phyloP scores from a whole-genome alignment of 2,797 vertebrate species.

The Oreochromis mossambicus region DNA sequence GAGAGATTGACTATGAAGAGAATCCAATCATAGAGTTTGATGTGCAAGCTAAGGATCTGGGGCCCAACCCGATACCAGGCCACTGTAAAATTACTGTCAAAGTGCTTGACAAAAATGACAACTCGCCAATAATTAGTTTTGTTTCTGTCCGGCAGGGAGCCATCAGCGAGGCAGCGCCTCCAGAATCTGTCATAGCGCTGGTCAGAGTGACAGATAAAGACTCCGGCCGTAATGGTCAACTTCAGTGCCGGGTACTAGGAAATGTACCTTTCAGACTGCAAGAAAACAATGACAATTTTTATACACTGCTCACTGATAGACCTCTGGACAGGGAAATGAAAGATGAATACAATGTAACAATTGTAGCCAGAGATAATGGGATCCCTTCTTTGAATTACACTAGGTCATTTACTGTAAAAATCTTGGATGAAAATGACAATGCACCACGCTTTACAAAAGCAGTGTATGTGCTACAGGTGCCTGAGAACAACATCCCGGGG shows the following conservation, averaged over 20 bases:
- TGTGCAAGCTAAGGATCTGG: constrained; percentile 95
- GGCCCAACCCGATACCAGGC: constrained; percentile 95
- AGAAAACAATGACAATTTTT: constrained; percentile 97
- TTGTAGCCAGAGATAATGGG: constrained; percentile 94
- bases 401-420: constrained; percentile 92
- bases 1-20: constrained; percentile 96
- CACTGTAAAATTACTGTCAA: constrained; percentile 97
- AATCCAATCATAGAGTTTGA: constrained; percentile 94
- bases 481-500: constrained; percentile 97
- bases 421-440: constrained; percentile 97
- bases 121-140: constrained; percentile 93
- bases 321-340: constrained; percentile 92
- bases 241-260: constrained; percentile 92
- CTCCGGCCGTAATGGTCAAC: constrained; percentile 92
- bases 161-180: constrained; percentile 94
- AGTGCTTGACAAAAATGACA: constrained; percentile 96
- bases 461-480: constrained; percentile 91
- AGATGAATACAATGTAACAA: constrained; percentile 96
- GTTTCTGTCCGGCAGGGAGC: constrained; percentile 97
- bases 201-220: constrained; percentile 96
- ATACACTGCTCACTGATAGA: constrained; percentile 92
- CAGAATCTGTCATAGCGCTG: constrained; percentile 94
- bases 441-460: constrained; percentile 93
- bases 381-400: constrained; percentile 93
- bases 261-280: constrained; percentile 92